These are phyloP conservation scores for Gallinago stenura DNA, from an alignment of 2,797 vertebrate species.

Conservation along the genomic window DNA sequence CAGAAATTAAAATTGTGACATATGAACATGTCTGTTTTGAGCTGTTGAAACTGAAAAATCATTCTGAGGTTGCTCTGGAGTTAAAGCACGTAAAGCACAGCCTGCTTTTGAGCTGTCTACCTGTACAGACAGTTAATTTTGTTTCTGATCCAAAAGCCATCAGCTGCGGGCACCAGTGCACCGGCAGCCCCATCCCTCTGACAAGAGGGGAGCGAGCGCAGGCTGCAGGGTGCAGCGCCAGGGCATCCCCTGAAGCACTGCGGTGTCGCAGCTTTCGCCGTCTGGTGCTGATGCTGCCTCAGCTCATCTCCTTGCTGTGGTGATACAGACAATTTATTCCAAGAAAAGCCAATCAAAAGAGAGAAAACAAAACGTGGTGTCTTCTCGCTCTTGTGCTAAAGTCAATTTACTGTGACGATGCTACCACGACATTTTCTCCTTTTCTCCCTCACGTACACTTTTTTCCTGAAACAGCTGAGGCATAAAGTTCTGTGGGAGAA, in stretches of 20 bases:
- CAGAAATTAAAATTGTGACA: not conserved
- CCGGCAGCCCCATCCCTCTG: not conserved
- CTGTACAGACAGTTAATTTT: not conserved
- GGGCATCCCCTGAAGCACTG: not conserved
- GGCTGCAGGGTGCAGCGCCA: not conserved
- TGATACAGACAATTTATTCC: not conserved
- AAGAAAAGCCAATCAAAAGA: slow-evolving; percentile 7
- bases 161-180: not conserved
- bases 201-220: accelerated
- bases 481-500: slow-evolving; percentile 55
- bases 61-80: not conserved
- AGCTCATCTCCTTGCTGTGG: not conserved
- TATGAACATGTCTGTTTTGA: not conserved
- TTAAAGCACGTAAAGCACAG: not conserved
- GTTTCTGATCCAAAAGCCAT: not conserved
- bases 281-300: not conserved
- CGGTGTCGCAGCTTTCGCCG: not conserved
- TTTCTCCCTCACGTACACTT: not conserved
- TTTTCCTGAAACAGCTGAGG: slow-evolving; percentile 47
- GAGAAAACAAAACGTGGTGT: not conserved
- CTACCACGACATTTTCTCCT: not conserved
- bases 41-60: not conserved
- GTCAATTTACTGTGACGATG: slow-evolving; percentile 21
- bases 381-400: slow-evolving; percentile 33
- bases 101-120: not conserved